These are phyloP conservation scores for Morpho helenor DNA, from an alignment of 2,888 invertebrate species.

Conservation along the genomic window DNA sequence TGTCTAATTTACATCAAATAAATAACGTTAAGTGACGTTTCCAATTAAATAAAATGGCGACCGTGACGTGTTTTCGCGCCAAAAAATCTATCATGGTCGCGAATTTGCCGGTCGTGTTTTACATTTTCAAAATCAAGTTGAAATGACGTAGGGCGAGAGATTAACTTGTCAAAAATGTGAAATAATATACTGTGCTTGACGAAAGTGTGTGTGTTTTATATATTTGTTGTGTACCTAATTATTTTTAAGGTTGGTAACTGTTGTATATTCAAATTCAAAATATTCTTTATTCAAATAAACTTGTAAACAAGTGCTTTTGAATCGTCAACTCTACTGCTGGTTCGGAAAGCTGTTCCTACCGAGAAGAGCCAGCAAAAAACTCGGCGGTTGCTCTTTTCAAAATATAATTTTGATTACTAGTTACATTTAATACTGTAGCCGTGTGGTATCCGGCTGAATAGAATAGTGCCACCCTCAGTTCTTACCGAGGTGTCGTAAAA, in stretches of 20 bases:
- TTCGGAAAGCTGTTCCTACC: too few species aligned
- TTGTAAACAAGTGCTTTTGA: not conserved
- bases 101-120: slow-evolving; percentile 54
- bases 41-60: slow-evolving; percentile 51
- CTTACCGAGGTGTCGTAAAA: too few species aligned
- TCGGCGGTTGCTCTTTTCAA: too few species aligned
- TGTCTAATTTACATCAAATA: not conserved
- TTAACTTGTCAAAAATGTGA: slow-evolving; percentile 48
- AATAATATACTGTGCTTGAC: slow-evolving; percentile 23
- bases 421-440: too few species aligned
- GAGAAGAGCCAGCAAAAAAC: too few species aligned
- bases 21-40: slow-evolving; percentile 18
- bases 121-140: slow-evolving; percentile 72
- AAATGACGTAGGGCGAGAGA: slow-evolving; percentile 58
- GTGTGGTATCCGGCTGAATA: too few species aligned
- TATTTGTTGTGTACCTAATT: slow-evolving; percentile 7
- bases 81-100: slow-evolving; percentile 63
- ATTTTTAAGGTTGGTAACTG: slow-evolving; percentile 27
- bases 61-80: slow-evolving; percentile 61
- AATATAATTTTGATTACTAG: too few species aligned
- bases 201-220: slow-evolving; percentile 30
- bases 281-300: not conserved
- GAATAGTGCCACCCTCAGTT: too few species aligned
- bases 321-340: too few species aligned
- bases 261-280: not conserved